Evolutionary conservation across 2,113 vertebrate species (phyloP), one percentile per base, ranked within the genome.

Genomic region (Rhinopomastus cyanomelas): DNA sequence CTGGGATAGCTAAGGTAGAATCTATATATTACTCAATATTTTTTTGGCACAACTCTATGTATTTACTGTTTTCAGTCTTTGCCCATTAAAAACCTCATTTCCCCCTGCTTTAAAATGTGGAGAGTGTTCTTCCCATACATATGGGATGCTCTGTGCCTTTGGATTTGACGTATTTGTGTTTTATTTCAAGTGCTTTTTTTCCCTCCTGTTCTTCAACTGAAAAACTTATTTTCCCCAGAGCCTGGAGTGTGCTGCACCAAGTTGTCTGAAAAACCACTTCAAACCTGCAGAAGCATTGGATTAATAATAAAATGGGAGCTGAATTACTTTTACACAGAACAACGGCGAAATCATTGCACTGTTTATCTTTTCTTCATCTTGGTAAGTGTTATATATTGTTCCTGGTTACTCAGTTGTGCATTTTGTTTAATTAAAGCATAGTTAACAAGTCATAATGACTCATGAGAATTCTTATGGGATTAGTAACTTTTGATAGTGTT

Each of bases 381-480:
- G 46, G 30, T 74, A 81, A 59, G 13, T 36, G n/a, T n/a, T 64
- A 53, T 18, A 36, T 23, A n/a, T 74, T 75, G 21, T 39, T 71
- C 37, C 30, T 62, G 22, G 12, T 14, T 66, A 3, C 68, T 74
- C 42, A 20, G 4, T 85, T 61, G 20, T 42, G 16, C 56, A 9
- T 49, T 87, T 93, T 81, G 26, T 51, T 77, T 64, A 76, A 73
- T 56, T 51, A 62, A 90, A 67, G 71, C 34, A 39, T 49, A 82
- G 27, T 21, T 60, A 8, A 16, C 29, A 72, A 57, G 25, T 59
- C 64, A 53, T 67, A 92, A 76, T 22, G 16, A 46, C 9, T 88
- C 62, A 15, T 30, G 53, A 61, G n/a, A 53, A 19, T 56, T 6
- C 5, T 59, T 73, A 67, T 19, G 26, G 39, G 80, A 76, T 65